phyloP scores from a whole-genome alignment of 2,113 vertebrate species.

The Sylvia atricapilla region DNA sequence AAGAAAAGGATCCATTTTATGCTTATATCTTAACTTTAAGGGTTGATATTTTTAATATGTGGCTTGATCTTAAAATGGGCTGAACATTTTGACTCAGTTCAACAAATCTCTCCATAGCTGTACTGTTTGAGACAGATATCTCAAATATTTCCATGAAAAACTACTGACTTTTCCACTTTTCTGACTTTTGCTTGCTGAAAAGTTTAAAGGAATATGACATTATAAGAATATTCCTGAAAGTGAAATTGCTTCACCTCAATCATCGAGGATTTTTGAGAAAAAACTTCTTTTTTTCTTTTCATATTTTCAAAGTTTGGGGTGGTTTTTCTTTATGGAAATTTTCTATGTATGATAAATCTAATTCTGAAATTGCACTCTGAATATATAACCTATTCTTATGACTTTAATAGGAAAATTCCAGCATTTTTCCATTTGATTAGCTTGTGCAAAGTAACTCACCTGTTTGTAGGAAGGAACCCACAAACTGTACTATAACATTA shows the following conservation, averaged over 20 bases:
- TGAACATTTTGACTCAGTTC: background rate
- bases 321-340: background rate
- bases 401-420: background rate
- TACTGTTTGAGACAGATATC: background rate
- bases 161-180: background rate
- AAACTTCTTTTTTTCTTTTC: fast-evolving
- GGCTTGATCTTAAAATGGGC: background rate
- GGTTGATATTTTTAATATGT: fast-evolving
- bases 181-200: background rate
- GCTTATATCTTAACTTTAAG: background rate
- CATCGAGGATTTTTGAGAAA: background rate
- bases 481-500: background rate
- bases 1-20: background rate
- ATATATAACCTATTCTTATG: background rate
- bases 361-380: background rate
- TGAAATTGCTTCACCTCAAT: background rate
- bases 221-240: background rate
- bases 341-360: background rate
- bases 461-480: background rate
- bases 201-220: background rate
- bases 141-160: background rate
- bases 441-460: background rate
- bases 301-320: background rate
- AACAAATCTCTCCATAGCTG: background rate
- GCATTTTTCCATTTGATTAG: background rate